A percentile compares a stretch with the other conserved stretches of the same genome.
phyloP scores from a whole-genome alignment of 1,140 invertebrate genomes.

The Hypsibius dujardini region DNA sequence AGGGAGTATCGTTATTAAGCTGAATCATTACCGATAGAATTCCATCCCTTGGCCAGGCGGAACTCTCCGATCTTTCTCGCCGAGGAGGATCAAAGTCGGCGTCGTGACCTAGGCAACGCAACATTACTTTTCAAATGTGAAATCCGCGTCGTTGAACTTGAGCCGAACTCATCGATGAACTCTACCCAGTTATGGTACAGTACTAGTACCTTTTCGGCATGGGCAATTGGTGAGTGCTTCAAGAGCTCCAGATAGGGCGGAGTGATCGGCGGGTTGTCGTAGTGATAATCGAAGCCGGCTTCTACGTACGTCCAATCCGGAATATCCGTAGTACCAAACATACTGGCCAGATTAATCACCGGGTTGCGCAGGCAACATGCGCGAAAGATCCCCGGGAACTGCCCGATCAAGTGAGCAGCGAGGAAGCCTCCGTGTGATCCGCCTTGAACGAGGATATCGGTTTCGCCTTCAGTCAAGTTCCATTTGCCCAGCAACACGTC shows the following conservation, averaged over 20 bases:
- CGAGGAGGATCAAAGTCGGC: slow-evolving; percentile 61
- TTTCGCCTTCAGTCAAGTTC: slow-evolving; percentile 19
- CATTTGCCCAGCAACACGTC: slow-evolving; percentile 24
- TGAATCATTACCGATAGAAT: slow-evolving; percentile 37
- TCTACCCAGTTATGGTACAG: no score
- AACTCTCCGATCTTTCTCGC: slow-evolving; percentile 61
- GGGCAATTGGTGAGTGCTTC: slow-evolving; percentile 33
- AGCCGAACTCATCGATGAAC: no score
- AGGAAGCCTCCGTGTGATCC: slow-evolving; percentile 84
- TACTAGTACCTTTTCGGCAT: slow-evolving; percentile 34
- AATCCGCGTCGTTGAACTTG: no score
- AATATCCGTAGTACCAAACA: slow-evolving; percentile 55
- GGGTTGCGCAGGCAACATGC: slow-evolving; percentile 56
- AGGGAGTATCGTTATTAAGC: no score
- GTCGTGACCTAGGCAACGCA: slow-evolving; percentile 43
- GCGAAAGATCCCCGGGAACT: slow-evolving; percentile 42
- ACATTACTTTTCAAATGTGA: no score
- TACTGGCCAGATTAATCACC: slow-evolving; percentile 51
- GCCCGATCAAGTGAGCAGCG: slow-evolving; percentile 59
- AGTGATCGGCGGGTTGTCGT: slow-evolving; percentile 17
- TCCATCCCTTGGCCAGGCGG: slow-evolving; percentile 51
- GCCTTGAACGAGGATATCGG: slow-evolving; percentile 37
- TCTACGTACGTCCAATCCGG: slow-evolving; percentile 50
- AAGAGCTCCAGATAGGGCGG: slow-evolving; percentile 23
- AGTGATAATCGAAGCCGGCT: slow-evolving; percentile 21